These are phyloP conservation scores for Sebastes dallii DNA, from an alignment of 2,797 vertebrate genomes.

Conservation along the genomic window DNA sequence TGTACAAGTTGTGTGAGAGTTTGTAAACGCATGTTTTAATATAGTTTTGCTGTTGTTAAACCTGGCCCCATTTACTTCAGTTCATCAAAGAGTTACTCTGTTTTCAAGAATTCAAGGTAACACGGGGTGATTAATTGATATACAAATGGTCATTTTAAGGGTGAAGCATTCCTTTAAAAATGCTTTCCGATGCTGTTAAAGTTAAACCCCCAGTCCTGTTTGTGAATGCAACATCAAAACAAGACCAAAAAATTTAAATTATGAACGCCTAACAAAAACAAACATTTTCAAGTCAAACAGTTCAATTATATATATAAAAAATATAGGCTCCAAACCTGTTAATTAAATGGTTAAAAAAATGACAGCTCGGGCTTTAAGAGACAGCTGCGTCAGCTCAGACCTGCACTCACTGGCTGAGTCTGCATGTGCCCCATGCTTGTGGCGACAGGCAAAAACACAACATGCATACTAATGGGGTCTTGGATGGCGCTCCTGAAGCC, in stretches of 20 bases:
- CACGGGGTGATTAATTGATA: too few species aligned
- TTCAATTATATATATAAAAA: background rate
- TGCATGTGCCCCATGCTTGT: conserved; percentile 24
- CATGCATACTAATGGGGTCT: conserved; percentile 63
- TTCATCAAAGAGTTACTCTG: too few species aligned
- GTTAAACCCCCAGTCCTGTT: background rate
- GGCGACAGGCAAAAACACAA: conserved; percentile 56
- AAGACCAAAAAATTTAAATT: background rate
- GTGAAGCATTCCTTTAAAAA: background rate
- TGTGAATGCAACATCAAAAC: background rate
- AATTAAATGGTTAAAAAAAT: background rate
- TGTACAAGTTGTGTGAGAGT: too few species aligned
- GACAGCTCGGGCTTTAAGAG: conserved; percentile 16
- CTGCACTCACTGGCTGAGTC: conserved; percentile 23
- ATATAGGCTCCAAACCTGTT: background rate
- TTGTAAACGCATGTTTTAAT: too few species aligned
- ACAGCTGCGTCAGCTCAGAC: conserved; percentile 37
- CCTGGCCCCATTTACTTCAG: too few species aligned
- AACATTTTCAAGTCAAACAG: background rate
- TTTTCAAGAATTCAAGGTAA: too few species aligned
- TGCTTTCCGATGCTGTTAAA: background rate
- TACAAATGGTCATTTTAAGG: too few species aligned
- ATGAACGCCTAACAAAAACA: background rate
- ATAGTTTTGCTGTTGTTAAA: too few species aligned
- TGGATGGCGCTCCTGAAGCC: conserved; percentile 30